These are phyloP conservation scores for Drosophila triauraria DNA, from an alignment of 1,140 invertebrate species.

Conservation along the genomic window DNA sequence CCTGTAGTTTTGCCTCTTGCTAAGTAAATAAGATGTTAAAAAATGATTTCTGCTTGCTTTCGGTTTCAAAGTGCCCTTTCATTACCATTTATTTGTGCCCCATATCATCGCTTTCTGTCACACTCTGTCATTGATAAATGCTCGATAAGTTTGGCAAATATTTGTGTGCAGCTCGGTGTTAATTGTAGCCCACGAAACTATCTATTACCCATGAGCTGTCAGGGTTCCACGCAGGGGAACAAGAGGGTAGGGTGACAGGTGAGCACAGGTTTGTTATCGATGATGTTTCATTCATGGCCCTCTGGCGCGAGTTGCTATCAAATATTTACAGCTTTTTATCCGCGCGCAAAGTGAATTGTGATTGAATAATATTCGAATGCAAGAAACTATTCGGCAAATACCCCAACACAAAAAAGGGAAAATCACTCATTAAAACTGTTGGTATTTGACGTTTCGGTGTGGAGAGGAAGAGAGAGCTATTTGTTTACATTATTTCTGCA, in stretches of 20 bases:
- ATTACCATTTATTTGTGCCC: constrained; percentile 7
- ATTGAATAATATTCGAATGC: constrained; percentile 34
- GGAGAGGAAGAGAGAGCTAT: not conserved
- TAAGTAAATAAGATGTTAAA: not conserved
- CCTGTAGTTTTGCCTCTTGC: not conserved
- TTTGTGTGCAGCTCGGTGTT: constrained; percentile 73
- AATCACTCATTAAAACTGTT: constrained; percentile 15
- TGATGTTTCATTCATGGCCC: constrained; percentile 37
- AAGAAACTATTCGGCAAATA: constrained; percentile 2
- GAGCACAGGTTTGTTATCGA: constrained; percentile 25
- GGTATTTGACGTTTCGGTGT: not conserved
- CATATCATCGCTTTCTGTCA: constrained; percentile 39
- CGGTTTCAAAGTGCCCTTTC: not conserved
- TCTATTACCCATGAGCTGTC: constrained; percentile 63
- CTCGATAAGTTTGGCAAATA: constrained; percentile 76
- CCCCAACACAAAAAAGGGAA: not conserved
- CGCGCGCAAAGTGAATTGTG: constrained; percentile 27
- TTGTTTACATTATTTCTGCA: constrained; percentile 53
- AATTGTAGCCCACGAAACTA: constrained; percentile 67
- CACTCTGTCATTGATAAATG: constrained; percentile 71
- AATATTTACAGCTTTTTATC: constrained; percentile 26
- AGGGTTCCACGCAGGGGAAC: constrained; percentile 1
- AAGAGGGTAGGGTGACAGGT: constrained; percentile 1
- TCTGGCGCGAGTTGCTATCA: constrained; percentile 7
- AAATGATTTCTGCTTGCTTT: not conserved